phyloP scores from a whole-genome alignment of 2,888 invertebrate species.

The Geotrupes spiniger region DNA sequence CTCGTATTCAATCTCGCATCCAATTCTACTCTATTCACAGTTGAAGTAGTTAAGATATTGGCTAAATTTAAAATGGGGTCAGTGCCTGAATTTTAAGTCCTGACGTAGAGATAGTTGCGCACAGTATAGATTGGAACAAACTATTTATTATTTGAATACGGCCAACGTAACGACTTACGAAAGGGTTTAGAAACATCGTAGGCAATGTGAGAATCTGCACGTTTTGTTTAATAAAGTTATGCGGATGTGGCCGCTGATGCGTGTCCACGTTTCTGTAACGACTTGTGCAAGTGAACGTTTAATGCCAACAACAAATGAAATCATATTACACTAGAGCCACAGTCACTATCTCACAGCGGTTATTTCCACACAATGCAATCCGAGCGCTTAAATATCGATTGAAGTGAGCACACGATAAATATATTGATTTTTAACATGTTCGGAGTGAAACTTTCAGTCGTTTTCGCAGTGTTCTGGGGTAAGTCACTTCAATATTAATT shows the following conservation, averaged over 20 bases:
- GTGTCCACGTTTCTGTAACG: constrained; percentile 33
- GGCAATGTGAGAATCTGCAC: too few species aligned
- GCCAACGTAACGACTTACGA: too few species aligned
- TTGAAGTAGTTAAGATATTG: too few species aligned
- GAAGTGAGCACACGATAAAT: background rate
- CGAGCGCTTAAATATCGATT: background rate
- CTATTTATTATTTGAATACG: too few species aligned
- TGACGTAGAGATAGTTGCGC: too few species aligned
- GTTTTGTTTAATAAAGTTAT: constrained; percentile 20
- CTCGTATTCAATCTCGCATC: too few species aligned
- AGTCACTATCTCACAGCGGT: constrained; percentile 5
- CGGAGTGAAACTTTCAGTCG: background rate
- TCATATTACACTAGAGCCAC: constrained; percentile 18
- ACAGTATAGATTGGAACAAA: too few species aligned
- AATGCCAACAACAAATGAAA: constrained; percentile 32
- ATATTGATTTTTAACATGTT: constrained; percentile 14
- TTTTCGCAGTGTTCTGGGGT: background rate
- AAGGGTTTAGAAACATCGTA: too few species aligned
- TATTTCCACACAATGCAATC: constrained; percentile 5
- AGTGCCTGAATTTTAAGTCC: too few species aligned
- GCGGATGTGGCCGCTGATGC: constrained; percentile 43
- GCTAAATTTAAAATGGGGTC: too few species aligned
- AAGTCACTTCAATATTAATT: too few species aligned
- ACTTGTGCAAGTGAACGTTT: constrained; percentile 39
- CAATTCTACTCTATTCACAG: too few species aligned